Base-by-base conservation (phyloP, 1,140 invertebrate species). In the Thrips palmi region DNA sequence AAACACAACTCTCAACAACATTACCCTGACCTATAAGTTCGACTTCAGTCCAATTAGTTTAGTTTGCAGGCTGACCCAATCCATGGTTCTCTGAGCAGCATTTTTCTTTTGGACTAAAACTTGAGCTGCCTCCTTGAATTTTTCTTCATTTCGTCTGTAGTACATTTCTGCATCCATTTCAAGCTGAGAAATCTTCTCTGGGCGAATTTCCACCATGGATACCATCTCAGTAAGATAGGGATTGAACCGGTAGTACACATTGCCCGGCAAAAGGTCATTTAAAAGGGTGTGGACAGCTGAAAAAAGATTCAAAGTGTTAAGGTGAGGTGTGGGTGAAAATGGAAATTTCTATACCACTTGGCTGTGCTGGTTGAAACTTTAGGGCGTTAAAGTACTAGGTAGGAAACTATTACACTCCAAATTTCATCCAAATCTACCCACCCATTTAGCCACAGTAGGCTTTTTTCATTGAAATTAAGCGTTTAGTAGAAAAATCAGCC, bases 161-260 rank as follows among this genome's bases (percentile, higher is more conserved):
- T 88, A 88, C 58, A 80, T 77, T 25, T 63, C 51, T 0, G 79
- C 71, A 56, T 79, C 76, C 25, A 62, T 56, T 45, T 75, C 63
- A 25, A 79, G 48, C 49, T 64, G 65, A 32, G 59, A 52, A 1
- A 76, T 51, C 49, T 76, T 77, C 6, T 70, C 70, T 3, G 71
- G 66, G 44, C 77, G 59, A 25, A 77, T 82, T 58, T 93, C 88
- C 49, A 86, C 82, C 62, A 96, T 74, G 2, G 67, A 63, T 17
- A 86, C 63, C 51, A 81, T 71, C 52, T 87, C 77, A 32, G 74
- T 77, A 23, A 93, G 59, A 47, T 87, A 86, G 0, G 89, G 89
- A 60, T 93, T 93, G 53, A 94, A 81, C 6, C 89, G 68, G 51
- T 72, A 93, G 56, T 96, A 96, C 14, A 70, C 66, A 15, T 72